Evolutionary conservation across 2,113 vertebrate genomes (phyloP), one percentile per base, ranked within the genome.

Genomic region (Nyctibius bracteatus): DNA sequence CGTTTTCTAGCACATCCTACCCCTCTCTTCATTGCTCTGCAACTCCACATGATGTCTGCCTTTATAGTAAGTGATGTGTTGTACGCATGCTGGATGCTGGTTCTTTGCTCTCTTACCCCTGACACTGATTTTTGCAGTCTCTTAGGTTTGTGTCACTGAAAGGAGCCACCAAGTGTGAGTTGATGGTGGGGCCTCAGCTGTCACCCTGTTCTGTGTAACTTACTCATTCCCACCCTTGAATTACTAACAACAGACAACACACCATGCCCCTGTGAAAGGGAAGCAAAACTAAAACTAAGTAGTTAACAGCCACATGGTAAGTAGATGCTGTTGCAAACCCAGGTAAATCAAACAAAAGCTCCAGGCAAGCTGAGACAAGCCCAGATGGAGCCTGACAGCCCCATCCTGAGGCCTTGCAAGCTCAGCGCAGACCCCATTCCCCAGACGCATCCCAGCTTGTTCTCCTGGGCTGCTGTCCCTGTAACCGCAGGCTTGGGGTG

Each of bases 401-500:
- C 23, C 54, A 37, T 39, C 31, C 35, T 30, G 72, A 66, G 12
- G 23, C 35, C 10, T 28, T 37, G 49, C 52, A 59, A n/a, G 41
- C 39, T 65, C 74, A 31, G 30, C 49, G 43, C 17, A 43, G 57
- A 62, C 28, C 14, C 43, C 41, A 8, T 20, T 77, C 70, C 65
- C 20, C 27, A 80, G 11, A 31, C 11, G 23, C 23, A 6, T 7
- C 14, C 30, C 37, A 63, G 28, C 33, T 44, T 1, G 2, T 61
- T 66, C 55, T 37, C 0, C 0, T n/a, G 31, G 28, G 44, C 39
- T 79, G 44, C 22, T 0, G 0, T 47, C 31, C 24, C 33, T 1
- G 1, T 33, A 70, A 33, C 3, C 1, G 1, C 47, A 58, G 46
- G 13, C 43, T 47, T 41, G 31, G 52, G 37, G 28, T 74, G 55